Evolutionary conservation across 2,888 invertebrate genomes (phyloP).

Genomic region (Cerastoderma edule): DNA sequence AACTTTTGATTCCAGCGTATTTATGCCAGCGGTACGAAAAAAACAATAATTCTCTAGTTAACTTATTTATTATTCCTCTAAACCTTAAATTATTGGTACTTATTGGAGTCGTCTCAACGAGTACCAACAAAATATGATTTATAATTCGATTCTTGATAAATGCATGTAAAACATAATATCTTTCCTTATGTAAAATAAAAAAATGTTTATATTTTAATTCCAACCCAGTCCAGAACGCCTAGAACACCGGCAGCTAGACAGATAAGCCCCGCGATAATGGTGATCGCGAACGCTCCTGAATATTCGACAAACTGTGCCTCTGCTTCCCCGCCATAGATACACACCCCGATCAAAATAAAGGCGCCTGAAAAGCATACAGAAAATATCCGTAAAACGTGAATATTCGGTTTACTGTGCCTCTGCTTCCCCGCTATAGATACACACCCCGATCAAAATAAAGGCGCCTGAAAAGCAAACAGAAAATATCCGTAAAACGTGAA

Average conservation of each 20-base stretch:
- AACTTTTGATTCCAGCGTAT: too few species aligned
- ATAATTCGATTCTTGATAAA: too few species aligned
- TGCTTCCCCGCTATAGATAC: too few species aligned
- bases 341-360: conserved; percentile 45
- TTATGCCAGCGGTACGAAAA: too few species aligned
- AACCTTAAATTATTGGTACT: too few species aligned
- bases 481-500: neutral
- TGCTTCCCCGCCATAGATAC: conserved; percentile 42
- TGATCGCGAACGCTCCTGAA: conserved; percentile 52
- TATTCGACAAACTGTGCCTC: conserved; percentile 8
- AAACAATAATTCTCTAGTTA: too few species aligned
- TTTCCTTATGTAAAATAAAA: too few species aligned
- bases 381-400: neutral
- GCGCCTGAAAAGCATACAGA: conserved; percentile 30
- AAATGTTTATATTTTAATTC: conserved; percentile 27
- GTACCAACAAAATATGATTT: too few species aligned
- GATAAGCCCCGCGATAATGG: conserved; percentile 44
- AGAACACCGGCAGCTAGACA: conserved; percentile 42
- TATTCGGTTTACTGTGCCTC: neutral
- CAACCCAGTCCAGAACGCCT: conserved; percentile 54
- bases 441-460: too few species aligned
- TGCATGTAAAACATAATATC: too few species aligned
- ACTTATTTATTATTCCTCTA: too few species aligned
- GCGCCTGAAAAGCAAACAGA: neutral
- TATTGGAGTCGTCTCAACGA: too few species aligned